Conservation (phyloP, 1,140 invertebrate genomes). For the Leguminivora glycinivorella region DNA sequence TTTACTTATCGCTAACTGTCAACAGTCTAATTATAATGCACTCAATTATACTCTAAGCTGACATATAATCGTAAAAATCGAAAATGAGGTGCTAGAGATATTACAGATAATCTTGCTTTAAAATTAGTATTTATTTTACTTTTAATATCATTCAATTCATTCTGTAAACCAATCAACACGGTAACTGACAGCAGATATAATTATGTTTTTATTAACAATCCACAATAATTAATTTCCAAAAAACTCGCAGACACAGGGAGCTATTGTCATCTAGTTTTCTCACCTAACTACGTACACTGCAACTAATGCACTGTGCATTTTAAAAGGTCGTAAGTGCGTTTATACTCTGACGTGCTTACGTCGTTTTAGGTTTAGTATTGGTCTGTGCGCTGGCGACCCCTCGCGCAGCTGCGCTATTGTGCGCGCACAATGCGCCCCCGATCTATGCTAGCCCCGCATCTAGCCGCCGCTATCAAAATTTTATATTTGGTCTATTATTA, state of each 20-base stretch:
- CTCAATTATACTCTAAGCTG: too few species aligned
- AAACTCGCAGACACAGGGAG: neutral
- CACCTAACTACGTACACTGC: slow-evolving; percentile 13
- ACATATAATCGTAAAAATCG: too few species aligned
- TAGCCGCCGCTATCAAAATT: slow-evolving; percentile 39
- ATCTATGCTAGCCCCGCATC: slow-evolving; percentile 32
- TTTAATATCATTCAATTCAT: neutral
- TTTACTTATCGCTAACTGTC: too few species aligned
- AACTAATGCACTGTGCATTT: neutral
- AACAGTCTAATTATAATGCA: too few species aligned
- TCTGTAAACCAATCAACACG: neutral
- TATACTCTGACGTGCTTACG: neutral
- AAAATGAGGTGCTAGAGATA: too few species aligned
- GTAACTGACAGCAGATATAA: neutral
- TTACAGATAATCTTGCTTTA: too few species aligned
- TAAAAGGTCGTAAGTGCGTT: neutral
- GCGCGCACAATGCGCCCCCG: slow-evolving; percentile 35
- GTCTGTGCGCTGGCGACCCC: neutral
- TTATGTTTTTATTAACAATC: neutral
- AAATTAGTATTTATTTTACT: too few species aligned
- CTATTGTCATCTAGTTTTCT: slow-evolving; percentile 14
- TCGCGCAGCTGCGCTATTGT: slow-evolving; percentile 44
- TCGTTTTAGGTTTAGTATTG: neutral
- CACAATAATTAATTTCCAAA: slow-evolving; percentile 10
- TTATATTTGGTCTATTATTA: slow-evolving; percentile 46